These are phyloP conservation scores for Caenorhabditis sp. DNA, from an alignment of 2,888 invertebrate genomes.

Conservation along the genomic window DNA sequence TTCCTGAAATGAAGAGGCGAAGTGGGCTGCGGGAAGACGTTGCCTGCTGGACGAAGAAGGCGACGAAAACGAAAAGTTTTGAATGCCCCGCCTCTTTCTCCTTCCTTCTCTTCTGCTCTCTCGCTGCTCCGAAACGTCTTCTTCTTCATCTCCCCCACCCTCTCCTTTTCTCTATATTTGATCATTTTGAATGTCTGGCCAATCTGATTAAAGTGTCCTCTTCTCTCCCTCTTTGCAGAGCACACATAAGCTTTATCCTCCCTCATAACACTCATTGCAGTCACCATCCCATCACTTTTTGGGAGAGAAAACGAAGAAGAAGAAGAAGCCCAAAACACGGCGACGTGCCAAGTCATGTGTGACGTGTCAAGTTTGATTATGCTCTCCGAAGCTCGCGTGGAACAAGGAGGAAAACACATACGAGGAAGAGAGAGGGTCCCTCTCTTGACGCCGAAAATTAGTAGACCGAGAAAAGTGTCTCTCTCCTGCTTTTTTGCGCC, in stretches of 20 bases:
- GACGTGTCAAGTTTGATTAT: constrained; percentile 49
- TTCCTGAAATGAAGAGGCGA: constrained; percentile 42
- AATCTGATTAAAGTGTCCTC: constrained; percentile 61
- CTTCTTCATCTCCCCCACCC: background rate
- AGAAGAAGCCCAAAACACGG: constrained; percentile 16
- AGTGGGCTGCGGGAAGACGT: background rate
- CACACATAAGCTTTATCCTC: constrained; percentile 5
- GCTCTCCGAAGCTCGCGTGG: constrained; percentile 2
- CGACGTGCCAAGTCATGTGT: constrained; percentile 26
- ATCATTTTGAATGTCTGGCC: constrained; percentile 52
- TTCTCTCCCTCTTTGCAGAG: background rate
- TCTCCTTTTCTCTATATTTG: constrained; percentile 27
- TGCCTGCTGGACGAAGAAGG: background rate
- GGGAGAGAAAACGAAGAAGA: constrained; percentile 10
- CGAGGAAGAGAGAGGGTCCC: background rate
- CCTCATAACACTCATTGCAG: constrained; percentile 11
- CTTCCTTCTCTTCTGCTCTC: constrained; percentile 18
- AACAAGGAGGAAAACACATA: constrained; percentile 9
- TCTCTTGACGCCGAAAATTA: background rate
- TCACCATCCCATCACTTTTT: background rate
- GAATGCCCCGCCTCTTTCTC: constrained; percentile 39
- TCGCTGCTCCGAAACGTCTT: constrained; percentile 12
- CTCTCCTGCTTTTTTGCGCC: background rate
- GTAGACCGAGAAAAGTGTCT: constrained; percentile 1
- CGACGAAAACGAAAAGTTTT: constrained; percentile 35